phyloP scores from a whole-genome alignment of 2,888 invertebrate genomes.

The Epinotia nisella region DNA sequence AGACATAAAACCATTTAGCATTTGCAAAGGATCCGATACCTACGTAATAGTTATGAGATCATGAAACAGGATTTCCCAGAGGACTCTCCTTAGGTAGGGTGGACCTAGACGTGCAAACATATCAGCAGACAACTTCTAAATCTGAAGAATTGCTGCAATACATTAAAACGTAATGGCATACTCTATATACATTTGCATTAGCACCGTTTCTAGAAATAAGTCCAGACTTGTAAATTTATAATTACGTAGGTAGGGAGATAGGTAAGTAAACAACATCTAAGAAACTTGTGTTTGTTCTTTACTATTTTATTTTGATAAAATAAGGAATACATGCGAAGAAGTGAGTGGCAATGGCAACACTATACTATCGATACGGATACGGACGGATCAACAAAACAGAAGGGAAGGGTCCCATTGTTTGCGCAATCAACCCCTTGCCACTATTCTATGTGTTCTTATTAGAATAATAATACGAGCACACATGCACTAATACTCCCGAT shows the following conservation, averaged over 20 bases:
- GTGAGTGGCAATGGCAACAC: slow-evolving; percentile 63
- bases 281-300: not conserved
- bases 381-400: slow-evolving; percentile 57
- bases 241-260: not conserved
- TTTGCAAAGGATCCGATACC: not conserved
- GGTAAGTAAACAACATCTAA: not conserved
- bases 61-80: not conserved
- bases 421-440: slow-evolving; percentile 56
- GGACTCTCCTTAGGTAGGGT: not conserved
- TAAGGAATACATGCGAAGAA: not conserved
- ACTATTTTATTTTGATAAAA: not conserved
- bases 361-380: slow-evolving; percentile 62
- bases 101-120: not conserved
- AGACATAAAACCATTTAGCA: not conserved
- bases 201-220: not conserved
- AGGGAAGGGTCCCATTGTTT: slow-evolving; percentile 61
- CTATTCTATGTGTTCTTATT: slow-evolving; percentile 26
- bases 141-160: no score
- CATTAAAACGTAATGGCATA: not conserved
- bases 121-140: not conserved
- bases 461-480: slow-evolving; percentile 35
- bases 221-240: not conserved
- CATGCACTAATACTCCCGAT: slow-evolving; percentile 21
- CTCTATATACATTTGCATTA: no score
- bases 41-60: not conserved